A percentile compares a stretch with the other conserved stretches of the same genome.
phyloP scores from a whole-genome alignment of 1,140 invertebrate species.

The Eufriesea mexicana region DNA sequence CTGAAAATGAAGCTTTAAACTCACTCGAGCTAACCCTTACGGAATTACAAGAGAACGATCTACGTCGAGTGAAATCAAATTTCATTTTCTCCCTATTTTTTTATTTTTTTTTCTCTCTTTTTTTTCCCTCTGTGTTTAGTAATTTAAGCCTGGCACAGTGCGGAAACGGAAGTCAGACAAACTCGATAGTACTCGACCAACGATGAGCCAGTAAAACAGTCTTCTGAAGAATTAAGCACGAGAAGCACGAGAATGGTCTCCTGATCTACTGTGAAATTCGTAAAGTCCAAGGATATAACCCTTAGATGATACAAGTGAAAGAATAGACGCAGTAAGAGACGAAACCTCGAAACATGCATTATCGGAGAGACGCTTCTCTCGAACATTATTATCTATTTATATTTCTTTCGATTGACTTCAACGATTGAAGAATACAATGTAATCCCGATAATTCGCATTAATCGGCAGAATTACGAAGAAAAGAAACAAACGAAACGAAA shows the following conservation, averaged over 20 bases:
- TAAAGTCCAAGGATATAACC: conserved; percentile 34
- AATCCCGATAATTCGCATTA: conserved; percentile 30
- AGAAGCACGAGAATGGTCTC: conserved; percentile 10
- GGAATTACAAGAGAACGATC: conserved; percentile 12
- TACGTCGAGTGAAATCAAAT: conserved; percentile 32
- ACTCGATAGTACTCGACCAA: conserved; percentile 22
- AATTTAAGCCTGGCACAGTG: conserved; percentile 14
- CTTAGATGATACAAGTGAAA: conserved; percentile 24
- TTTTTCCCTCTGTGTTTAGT: background rate
- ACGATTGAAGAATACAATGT: conserved; percentile 33
- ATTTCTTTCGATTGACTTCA: conserved; percentile 16
- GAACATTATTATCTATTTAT: conserved; percentile 25
- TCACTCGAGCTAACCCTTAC: conserved; percentile 28
- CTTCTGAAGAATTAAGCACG: conserved; percentile 31
- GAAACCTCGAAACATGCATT: conserved; percentile 36
- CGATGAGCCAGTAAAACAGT: conserved; percentile 34
- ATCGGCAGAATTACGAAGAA: background rate
- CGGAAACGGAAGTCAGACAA: conserved; percentile 8
- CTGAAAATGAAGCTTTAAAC: conserved; percentile 38
- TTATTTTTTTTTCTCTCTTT: no score
- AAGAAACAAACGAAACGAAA: background rate
- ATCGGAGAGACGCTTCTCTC: conserved; percentile 18
- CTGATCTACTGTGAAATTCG: conserved; percentile 16
- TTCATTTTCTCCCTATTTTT: conserved; percentile 7
- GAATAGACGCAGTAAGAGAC: conserved; percentile 42